Conservation (phyloP, 2,888 invertebrate species). For the Geotrupes spiniger region DNA sequence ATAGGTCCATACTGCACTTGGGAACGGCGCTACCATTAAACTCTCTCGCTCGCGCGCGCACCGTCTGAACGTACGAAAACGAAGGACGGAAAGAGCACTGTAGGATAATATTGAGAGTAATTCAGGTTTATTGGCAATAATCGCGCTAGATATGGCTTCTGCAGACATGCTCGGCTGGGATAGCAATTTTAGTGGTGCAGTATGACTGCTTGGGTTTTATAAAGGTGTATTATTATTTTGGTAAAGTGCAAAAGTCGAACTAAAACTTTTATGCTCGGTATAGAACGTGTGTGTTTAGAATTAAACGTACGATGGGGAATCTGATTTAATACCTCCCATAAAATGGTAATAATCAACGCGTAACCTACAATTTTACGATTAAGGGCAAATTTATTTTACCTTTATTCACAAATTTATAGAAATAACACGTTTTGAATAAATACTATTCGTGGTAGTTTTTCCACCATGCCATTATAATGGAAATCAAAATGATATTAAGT, state of each 20-base stretch:
- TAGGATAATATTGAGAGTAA: slow-evolving; percentile 47
- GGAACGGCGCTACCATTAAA: slow-evolving; percentile 25
- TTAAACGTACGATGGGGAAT: not conserved
- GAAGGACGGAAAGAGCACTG: slow-evolving; percentile 23
- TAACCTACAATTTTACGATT: too few species aligned
- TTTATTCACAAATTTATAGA: too few species aligned
- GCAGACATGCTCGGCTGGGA: slow-evolving; percentile 39
- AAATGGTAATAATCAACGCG: not conserved
- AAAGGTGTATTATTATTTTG: slow-evolving; percentile 34
- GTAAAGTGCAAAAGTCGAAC: slow-evolving; percentile 29
- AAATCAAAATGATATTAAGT: too few species aligned
- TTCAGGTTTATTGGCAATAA: slow-evolving; percentile 47
- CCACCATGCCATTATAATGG: too few species aligned
- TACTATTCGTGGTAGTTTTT: too few species aligned
- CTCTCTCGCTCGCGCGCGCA: slow-evolving; percentile 21
- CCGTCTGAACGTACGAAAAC: slow-evolving; percentile 12
- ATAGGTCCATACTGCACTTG: slow-evolving; percentile 37
- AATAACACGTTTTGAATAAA: too few species aligned
- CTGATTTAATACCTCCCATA: too few species aligned
- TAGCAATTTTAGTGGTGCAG: slow-evolving; percentile 34
- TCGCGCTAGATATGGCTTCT: slow-evolving; percentile 44
- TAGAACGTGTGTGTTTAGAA: slow-evolving; percentile 3
- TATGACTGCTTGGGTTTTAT: slow-evolving; percentile 29
- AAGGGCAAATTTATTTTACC: too few species aligned
- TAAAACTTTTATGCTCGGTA: slow-evolving; percentile 20